Base-by-base conservation (phyloP, 2,113 vertebrate species). In the Limanda limanda region DNA sequence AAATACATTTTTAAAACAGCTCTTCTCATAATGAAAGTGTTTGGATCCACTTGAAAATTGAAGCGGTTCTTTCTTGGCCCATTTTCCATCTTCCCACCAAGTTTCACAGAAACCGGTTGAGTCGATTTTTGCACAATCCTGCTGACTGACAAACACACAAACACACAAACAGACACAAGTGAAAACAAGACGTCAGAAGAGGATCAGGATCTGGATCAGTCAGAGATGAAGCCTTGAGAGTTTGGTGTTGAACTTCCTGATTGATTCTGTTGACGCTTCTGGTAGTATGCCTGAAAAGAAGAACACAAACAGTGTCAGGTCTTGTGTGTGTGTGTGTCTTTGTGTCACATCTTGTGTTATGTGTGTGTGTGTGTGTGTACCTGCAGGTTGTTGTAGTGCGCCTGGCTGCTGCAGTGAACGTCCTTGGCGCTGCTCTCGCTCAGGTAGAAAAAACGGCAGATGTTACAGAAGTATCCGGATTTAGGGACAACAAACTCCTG, bases 401-500 rank as follows among this genome's bases (percentile, higher is more conserved):
- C 75, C 82, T 40, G 63, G 67, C 87, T 88, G 81, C 88, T 80
- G 84, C 91, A 91, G 88, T 91, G 91, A 0, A 25, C 0, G 0
- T 76, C 69, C 45, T 68, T 88, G 42, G 91, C 88, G 0, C 68
- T 62, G 25, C 2, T 74, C 78, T 92, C 84, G 0, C 47, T 82
- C 57, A 82, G 31, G 84, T 87, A 92, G 76, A 90, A 92, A 10
- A 83, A 12, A 0, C 74, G 81, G 81, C 95, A 95, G 1, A 95
- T 85, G 10, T 91, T 89, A 72, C 95, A 95, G 90, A 91, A 95
- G 74, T 76, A 95, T 0, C 94, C 94, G 0, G 88, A 89, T 74
- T 91, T 94, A 0, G 90, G 93, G 7, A 95, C 87, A 17, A 95
- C 89, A 37, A 94, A 94, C 64, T 95, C 91, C 68, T 83, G 70